A percentile compares a stretch with the other conserved stretches of the same genome.
phyloP scores from a whole-genome alignment of 1,140 invertebrate genomes.

The roundworm (Caenorhabditis elegans) region DNA sequence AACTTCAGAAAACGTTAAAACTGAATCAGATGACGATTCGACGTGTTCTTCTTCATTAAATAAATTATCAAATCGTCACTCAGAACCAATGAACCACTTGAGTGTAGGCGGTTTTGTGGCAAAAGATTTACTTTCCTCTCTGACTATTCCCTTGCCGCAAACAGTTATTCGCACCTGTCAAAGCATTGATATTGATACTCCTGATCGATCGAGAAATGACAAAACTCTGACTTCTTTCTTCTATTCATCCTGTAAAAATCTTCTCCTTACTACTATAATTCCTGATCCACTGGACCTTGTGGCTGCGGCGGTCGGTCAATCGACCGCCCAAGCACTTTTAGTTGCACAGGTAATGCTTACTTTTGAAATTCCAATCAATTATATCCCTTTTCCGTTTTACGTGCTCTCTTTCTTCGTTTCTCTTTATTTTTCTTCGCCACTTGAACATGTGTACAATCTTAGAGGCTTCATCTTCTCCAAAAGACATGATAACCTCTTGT shows the following conservation, averaged over 20 bases:
- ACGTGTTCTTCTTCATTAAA: background rate
- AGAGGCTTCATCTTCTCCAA: conserved; percentile 13
- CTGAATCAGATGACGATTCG: background rate
- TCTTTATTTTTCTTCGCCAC: background rate
- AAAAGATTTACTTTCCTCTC: conserved; percentile 32
- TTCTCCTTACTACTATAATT: background rate
- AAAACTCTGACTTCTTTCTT: background rate
- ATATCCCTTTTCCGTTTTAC: background rate
- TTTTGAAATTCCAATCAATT: conserved; percentile 17
- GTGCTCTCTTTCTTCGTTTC: background rate
- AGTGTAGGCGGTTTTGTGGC: background rate
- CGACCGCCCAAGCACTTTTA: conserved; percentile 21
- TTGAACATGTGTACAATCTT: conserved; percentile 26
- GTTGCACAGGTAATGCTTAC: conserved; percentile 3
- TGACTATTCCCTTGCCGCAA: background rate
- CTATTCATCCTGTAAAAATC: background rate
- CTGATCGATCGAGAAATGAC: conserved; percentile 2
- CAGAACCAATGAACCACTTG: conserved; percentile 5
- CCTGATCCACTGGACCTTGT: background rate
- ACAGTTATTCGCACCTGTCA: conserved; percentile 25
- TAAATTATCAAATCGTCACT: background rate
- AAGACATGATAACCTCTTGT: conserved; percentile 31
- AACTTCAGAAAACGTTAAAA: background rate
- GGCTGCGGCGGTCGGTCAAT: background rate
- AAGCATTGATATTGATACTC: conserved; percentile 10